A percentile compares a stretch with the other conserved stretches of the same genome.
Conservation (phyloP, 2,888 invertebrate species). For the Euplexia lucipara region DNA sequence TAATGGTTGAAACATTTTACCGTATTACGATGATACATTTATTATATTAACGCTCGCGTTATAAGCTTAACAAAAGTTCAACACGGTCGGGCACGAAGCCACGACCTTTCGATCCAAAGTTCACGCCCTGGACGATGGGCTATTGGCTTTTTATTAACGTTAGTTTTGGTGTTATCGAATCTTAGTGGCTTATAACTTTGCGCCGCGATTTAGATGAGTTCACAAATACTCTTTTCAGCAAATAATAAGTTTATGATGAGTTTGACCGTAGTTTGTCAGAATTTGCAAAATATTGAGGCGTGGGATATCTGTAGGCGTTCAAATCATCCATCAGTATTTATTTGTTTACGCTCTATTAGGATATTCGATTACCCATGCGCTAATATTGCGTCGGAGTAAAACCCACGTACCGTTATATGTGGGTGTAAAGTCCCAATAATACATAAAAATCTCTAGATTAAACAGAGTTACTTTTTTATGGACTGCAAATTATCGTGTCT, state of each 20-base stretch:
- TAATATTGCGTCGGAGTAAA: constrained; percentile 18
- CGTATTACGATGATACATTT: constrained; percentile 24
- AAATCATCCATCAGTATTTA: constrained; percentile 26
- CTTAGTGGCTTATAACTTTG: constrained; percentile 25
- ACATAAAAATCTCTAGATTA: constrained; percentile 19
- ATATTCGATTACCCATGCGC: constrained; percentile 38
- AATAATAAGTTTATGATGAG: background rate
- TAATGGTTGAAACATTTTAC: constrained; percentile 32
- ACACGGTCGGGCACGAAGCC: constrained; percentile 35
- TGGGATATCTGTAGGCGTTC: constrained; percentile 27
- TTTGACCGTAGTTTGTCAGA: background rate
- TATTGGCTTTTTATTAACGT: constrained; percentile 47
- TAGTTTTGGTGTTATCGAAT: constrained; percentile 47
- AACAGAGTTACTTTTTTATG: background rate
- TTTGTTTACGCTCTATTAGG: constrained; percentile 41
- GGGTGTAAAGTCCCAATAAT: constrained; percentile 29
- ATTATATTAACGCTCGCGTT: constrained; percentile 44
- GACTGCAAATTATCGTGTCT: background rate
- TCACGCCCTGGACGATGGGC: constrained; percentile 47
- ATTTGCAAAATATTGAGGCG: constrained; percentile 19
- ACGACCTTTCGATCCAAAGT: constrained; percentile 53
- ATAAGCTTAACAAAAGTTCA: constrained; percentile 51
- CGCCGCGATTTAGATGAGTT: background rate
- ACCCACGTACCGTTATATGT: background rate
- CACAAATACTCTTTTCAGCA: background rate